Percentiles rank a stretch among this genome's conserved stretches.
Conservation (phyloP, 2,113 vertebrate genomes). For the Murina feae region DNA sequence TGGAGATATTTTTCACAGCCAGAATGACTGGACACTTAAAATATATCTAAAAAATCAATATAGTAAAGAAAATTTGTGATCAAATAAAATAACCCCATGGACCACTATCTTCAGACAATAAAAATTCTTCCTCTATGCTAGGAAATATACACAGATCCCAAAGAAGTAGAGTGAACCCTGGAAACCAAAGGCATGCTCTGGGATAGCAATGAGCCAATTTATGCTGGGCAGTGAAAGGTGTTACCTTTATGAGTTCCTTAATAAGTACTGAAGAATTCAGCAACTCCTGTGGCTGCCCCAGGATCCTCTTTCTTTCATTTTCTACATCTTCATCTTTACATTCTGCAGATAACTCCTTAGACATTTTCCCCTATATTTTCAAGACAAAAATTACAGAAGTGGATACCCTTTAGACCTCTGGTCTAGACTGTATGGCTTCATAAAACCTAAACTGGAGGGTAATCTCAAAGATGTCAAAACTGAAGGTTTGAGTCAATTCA, state of each 20-base stretch:
- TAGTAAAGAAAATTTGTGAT: not conserved
- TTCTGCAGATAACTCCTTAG: conserved; percentile 26
- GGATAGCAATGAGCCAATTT: not conserved
- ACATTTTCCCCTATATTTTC: conserved; percentile 14
- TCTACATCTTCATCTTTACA: conserved; percentile 36
- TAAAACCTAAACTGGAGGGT: not conserved
- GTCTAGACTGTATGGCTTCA: not conserved
- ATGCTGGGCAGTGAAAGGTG: not conserved
- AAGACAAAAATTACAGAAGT: conserved; percentile 2
- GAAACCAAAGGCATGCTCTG: not conserved
- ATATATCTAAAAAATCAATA: conserved; percentile 30
- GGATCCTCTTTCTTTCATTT: conserved; percentile 28
- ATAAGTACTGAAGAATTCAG: not conserved
- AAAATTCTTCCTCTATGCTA: not conserved
- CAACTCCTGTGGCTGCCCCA: not conserved
- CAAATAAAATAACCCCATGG: not conserved
- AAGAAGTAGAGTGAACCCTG: not conserved
- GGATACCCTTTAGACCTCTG: not conserved
- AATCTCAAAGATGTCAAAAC: not conserved
- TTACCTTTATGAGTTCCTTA: conserved; percentile 61
- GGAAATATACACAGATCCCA: not conserved
- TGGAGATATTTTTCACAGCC: conserved; percentile 91
- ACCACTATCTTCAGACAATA: not conserved
- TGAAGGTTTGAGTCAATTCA: not conserved
- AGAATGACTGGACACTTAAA: conserved; percentile 87